Evolutionary conservation across 2,797 vertebrate species (phyloP), one percentile per base, ranked within the genome.

Genomic region (Acanthurus lineatus): DNA sequence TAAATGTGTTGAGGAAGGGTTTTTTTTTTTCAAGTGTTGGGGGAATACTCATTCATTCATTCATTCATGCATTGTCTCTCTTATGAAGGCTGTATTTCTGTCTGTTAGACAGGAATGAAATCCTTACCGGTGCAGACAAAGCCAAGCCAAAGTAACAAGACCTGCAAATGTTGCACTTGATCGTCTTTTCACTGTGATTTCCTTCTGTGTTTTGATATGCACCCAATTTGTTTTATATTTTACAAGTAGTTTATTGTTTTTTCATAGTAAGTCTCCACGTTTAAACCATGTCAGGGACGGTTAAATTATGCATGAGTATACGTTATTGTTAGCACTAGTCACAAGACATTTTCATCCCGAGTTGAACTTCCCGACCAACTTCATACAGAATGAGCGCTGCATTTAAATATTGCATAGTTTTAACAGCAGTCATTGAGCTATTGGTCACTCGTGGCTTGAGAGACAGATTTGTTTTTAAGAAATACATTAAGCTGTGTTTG

Each of bases 131-230:
- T 38, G 45, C 52, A 70, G 57, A 72, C n/a, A 65, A 47, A 25
- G 44, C 54, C 20, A 28, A 35, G 17, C 49, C 19, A 49, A 63
- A 79, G 38, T 17, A 71, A 49, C 45, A 63, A 9, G 51, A 58
- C 69, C 60, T 38, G n/a, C 69, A 81, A 71, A 77, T 69, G 67
- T 71, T 54, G 42, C 52, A 45, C 69, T 44, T 14, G 11, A 54
- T n/a, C 12, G 19, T 7, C 66, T 85, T 79, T 67, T 59, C 32
- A 40, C 40, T 44, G 60, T 70, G 44, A n/a, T 35, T 58, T 81
- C 45, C n/a, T 25, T 49, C 51, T 65, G 44, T 22, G 45, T 71
- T n/a, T 74, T 73, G 40, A 63, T 57, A 32, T 32, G n/a, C 60
- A 28, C 4, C 3, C 5, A 5, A 45, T 42, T 42, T 40, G 0